Conservation (phyloP, 35 echinoderm and acorn worm species). For the Lytechinus pictus region DNA sequence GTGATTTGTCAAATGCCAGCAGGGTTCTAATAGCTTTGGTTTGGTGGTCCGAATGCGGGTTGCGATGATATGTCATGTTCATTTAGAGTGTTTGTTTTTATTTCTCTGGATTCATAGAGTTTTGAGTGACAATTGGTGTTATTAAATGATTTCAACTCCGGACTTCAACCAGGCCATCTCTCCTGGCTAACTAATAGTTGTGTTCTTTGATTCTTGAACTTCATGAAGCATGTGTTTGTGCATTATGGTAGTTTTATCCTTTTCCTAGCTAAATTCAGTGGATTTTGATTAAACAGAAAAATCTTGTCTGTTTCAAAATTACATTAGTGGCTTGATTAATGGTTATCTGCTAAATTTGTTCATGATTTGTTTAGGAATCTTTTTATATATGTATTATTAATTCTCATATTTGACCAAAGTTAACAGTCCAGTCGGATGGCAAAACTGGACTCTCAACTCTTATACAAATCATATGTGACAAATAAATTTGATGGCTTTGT, state of each 20-base stretch:
- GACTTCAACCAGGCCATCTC: not conserved
- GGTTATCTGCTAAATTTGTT: not conserved
- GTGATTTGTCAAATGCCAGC: conserved; percentile 22
- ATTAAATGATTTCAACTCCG: not conserved
- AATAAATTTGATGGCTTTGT: not conserved
- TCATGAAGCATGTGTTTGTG: not conserved
- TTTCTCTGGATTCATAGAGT: not conserved
- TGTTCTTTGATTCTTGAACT: not conserved
- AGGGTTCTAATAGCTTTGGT: conserved; percentile 11
- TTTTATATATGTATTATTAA: not conserved
- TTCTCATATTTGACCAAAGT: not conserved
- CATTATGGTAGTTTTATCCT: not conserved
- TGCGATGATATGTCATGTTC: not conserved
- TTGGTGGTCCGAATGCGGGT: not conserved
- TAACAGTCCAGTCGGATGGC: no score
- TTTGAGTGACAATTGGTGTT: not conserved
- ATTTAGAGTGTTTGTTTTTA: conserved; percentile 14
- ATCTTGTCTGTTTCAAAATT: no score
- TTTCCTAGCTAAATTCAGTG: not conserved
- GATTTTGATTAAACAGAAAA: no score
- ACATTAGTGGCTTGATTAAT: not conserved
- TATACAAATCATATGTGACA: not conserved
- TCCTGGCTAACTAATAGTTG: not conserved
- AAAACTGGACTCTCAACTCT: not conserved
- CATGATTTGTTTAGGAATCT: not conserved